A percentile compares a stretch with the other conserved stretches of the same genome.
These are phyloP conservation scores for Enteromius trimaculatus DNA, from an alignment of 2,797 vertebrate species.

Conservation along the genomic window DNA sequence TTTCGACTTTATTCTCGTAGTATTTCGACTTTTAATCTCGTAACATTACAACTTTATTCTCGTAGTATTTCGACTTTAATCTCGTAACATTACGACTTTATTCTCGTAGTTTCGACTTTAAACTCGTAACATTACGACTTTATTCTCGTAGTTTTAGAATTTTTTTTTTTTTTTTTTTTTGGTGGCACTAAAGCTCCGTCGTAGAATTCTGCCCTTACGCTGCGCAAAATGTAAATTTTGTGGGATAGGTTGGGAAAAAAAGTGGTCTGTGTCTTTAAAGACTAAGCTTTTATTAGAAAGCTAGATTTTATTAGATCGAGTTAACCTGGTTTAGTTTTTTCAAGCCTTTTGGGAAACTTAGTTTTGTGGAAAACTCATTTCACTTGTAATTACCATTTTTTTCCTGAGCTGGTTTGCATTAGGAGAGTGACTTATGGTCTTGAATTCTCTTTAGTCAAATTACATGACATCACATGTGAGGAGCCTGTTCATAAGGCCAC, in stretches of 20 bases:
- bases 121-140: too few species aligned
- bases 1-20: too few species aligned
- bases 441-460: neutral
- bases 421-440: neutral
- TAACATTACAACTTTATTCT: too few species aligned
- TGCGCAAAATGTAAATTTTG: neutral
- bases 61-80: too few species aligned
- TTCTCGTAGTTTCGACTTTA: too few species aligned
- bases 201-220: neutral
- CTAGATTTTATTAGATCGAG: constrained; percentile 21
- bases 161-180: too few species aligned
- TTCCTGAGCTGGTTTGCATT: neutral
- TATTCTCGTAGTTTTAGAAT: too few species aligned
- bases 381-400: neutral
- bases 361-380: constrained; percentile 8
- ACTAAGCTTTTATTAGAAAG: too few species aligned
- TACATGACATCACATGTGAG: neutral
- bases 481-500: neutral
- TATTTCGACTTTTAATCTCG: too few species aligned
- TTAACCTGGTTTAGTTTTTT: constrained; percentile 1
- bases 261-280: constrained; percentile 18
- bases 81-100: too few species aligned
- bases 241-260: neutral
- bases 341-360: neutral
- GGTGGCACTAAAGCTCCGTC: too few species aligned